phyloP scores from a whole-genome alignment of 1,140 invertebrate species.

The Limonius californicus region DNA sequence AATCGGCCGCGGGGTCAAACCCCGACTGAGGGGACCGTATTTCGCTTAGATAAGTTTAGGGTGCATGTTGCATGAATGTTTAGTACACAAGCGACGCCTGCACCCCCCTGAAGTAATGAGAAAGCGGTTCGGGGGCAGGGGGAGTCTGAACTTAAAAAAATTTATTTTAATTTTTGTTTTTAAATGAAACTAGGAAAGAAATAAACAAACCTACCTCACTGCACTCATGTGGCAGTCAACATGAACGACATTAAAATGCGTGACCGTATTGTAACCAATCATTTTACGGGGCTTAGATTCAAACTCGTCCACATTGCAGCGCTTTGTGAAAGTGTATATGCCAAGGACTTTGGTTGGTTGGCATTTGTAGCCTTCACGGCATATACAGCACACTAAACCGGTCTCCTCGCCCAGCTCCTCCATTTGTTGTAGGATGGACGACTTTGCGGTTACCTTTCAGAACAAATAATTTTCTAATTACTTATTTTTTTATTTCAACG shows the following conservation, averaged over 20 bases:
- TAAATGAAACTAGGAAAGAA: no score
- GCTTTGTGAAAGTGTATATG: slow-evolving; percentile 96
- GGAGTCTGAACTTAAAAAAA: no score
- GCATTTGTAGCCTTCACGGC: slow-evolving; percentile 95
- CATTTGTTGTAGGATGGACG: slow-evolving; percentile 86
- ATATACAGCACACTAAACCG: slow-evolving; percentile 96
- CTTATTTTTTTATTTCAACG: neutral
- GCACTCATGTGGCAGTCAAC: slow-evolving; percentile 97
- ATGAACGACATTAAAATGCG: slow-evolving; percentile 98
- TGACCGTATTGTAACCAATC: slow-evolving; percentile 88
- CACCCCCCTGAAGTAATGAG: no score
- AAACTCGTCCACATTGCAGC: slow-evolving; percentile 91
- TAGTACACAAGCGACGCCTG: no score
- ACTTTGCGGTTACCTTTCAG: slow-evolving; percentile 78
- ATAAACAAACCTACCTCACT: slow-evolving; percentile 68
- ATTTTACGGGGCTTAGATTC: slow-evolving; percentile 83
- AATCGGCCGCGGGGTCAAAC: no score
- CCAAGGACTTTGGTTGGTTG: slow-evolving; percentile 89
- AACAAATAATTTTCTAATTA: neutral
- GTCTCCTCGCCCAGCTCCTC: slow-evolving; percentile 93
- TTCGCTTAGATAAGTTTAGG: no score
- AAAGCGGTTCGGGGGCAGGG: no score
- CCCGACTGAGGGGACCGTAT: no score
- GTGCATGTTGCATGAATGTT: no score
- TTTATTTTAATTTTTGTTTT: no score